These are phyloP conservation scores for Labroides dimidiatus DNA, from an alignment of 2,797 vertebrate genomes.

Conservation along the genomic window DNA sequence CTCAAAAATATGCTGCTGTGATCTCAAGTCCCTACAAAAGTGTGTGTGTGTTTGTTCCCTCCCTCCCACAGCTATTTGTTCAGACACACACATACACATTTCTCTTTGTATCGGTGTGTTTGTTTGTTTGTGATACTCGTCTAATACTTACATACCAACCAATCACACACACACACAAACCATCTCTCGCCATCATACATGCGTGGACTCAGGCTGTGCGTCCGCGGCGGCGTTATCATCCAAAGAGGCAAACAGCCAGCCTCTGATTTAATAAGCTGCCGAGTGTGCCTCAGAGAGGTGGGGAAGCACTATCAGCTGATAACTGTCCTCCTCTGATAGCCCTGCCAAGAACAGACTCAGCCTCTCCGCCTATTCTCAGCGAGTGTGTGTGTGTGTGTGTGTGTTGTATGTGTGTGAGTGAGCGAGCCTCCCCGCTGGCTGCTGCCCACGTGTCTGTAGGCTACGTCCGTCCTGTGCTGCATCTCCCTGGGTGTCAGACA, in stretches of 20 bases:
- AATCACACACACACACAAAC: slow-evolving; percentile 36
- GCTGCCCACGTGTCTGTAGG: slow-evolving; percentile 71
- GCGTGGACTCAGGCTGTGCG: slow-evolving; percentile 45
- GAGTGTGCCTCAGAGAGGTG: slow-evolving; percentile 74
- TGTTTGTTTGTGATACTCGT: slow-evolving; percentile 38
- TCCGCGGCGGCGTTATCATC: slow-evolving; percentile 70
- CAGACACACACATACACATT: slow-evolving; percentile 60
- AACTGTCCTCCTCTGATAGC: slow-evolving; percentile 73
- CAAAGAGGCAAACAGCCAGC: slow-evolving; percentile 75
- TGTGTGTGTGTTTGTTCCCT: slow-evolving; percentile 19
- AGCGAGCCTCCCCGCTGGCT: slow-evolving; percentile 49
- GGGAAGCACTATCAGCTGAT: slow-evolving; percentile 76
- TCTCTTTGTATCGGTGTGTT: slow-evolving; percentile 46
- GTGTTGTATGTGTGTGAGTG: slow-evolving; percentile 32
- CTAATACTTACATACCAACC: slow-evolving; percentile 31
- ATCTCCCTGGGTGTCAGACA: slow-evolving; percentile 59
- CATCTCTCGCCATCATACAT: slow-evolving; percentile 39
- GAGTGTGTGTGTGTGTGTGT: slow-evolving; percentile 13
- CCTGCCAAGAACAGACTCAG: slow-evolving; percentile 62
- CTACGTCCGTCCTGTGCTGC: slow-evolving; percentile 37
- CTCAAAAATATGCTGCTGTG: slow-evolving; percentile 4
- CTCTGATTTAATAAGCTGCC: slow-evolving; percentile 82
- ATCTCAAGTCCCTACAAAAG: slow-evolving; percentile 27
- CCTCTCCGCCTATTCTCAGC: slow-evolving; percentile 31
- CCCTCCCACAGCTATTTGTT: slow-evolving; percentile 67